These are phyloP conservation scores for Zophobas morio DNA, from an alignment of 1,140 invertebrate species.

Conservation along the genomic window DNA sequence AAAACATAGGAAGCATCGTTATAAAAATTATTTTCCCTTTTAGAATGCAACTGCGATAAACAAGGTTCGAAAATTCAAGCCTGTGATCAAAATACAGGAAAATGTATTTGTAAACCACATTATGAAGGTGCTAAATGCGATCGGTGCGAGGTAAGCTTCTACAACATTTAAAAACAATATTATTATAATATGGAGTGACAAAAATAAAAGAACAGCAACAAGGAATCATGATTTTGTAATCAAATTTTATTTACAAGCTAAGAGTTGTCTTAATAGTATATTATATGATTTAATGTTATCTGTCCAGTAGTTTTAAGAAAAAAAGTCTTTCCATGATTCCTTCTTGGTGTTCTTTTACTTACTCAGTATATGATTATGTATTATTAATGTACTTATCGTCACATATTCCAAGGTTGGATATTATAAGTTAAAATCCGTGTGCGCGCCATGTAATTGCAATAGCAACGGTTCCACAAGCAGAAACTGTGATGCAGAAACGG, in stretches of 20 bases:
- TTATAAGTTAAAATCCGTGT: conserved; percentile 81
- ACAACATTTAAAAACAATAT: too few relatives aligned
- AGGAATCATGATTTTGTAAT: too few relatives aligned
- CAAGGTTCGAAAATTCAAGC: conserved; percentile 80
- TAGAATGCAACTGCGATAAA: conserved; percentile 84
- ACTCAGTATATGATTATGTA: background rate
- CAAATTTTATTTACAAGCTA: too few relatives aligned
- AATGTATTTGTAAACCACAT: conserved; percentile 89
- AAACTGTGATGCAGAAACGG: conserved; percentile 82
- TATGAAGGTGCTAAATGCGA: conserved; percentile 92
- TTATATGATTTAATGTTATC: too few relatives aligned
- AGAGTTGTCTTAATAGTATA: background rate
- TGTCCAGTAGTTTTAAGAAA: too few relatives aligned
- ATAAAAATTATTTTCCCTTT: conserved; percentile 46
- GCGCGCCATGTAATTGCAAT: conserved; percentile 83
- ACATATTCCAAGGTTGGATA: conserved; percentile 74
- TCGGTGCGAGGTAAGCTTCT: conserved; percentile 81
- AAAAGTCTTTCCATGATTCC: too few relatives aligned
- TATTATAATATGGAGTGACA: too few relatives aligned
- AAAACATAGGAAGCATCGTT: too few relatives aligned
- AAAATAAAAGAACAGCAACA: too few relatives aligned
- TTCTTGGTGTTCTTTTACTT: background rate
- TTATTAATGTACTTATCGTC: conserved; percentile 5
- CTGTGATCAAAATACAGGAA: conserved; percentile 90
- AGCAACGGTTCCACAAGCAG: conserved; percentile 78